Evolutionary conservation across 64 coral and sea anemone genomes (phyloP), one percentile per base, ranked within the genome.

Genomic region (Cladopsammia gracilis): DNA sequence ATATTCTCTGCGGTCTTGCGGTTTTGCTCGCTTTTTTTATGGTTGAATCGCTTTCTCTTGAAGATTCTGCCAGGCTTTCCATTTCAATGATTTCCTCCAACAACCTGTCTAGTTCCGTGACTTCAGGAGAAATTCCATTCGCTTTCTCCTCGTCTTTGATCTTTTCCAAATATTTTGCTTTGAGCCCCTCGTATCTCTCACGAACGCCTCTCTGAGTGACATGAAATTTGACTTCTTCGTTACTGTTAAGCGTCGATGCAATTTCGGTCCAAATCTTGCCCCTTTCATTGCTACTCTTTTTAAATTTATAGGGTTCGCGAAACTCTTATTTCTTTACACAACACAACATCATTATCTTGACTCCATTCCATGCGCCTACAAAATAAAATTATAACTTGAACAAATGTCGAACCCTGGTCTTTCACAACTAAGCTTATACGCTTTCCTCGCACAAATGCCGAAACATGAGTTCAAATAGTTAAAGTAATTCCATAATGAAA

Each of bases 251-350:
- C 5, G 62, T 64, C 5, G 62, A 64, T 18, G n/a, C 14, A 18
- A 19, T 64, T 64, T 64, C 0, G 62, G 62, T 18, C 56, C 62
- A 64, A 64, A 64, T 64, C 62, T 64, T 64, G 62, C 62, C 62
- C 62, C 62, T 64, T 18, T 64, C 62, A 23, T 64, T 18, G 62
- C 62, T 64, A 19, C 13, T 20, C 62, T 64, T 6, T 64, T 64
- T 64, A 4, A 64, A 64, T 64, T 64, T 64, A 64, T 64, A 64
- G 62, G 62, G 62, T 64, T 64, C 62, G n/a, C 62, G 62, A 64
- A 64, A 34, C 34, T 34, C 34, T 34, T 34, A 34, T 34, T 34
- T 34, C 34, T 34, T 34, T 34, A 34, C 34, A 34, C 34, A 34
- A 34, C 34, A 34, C 34, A 34, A 2, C 62, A 64, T 64, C 4